A percentile compares a stretch with the other conserved stretches of the same genome.
Conservation (phyloP, 1,140 invertebrate genomes). For the Trichonephila inaurata region DNA sequence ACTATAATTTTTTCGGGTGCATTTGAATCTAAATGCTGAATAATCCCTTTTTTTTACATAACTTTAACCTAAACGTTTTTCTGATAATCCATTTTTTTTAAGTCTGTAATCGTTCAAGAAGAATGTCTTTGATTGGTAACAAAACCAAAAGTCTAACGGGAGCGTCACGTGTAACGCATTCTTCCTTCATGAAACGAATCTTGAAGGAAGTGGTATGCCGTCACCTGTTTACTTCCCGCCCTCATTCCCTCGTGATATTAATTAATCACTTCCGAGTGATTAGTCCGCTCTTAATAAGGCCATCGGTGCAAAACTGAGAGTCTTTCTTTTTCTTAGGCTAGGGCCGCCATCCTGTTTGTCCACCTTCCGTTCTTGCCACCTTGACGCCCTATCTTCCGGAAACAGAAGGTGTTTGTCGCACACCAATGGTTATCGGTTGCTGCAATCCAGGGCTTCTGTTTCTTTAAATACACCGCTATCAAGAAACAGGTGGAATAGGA, state of each 20-base stretch:
- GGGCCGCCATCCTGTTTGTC: constrained; percentile 36
- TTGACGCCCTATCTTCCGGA: constrained; percentile 54
- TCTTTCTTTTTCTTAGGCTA: constrained; percentile 21
- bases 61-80: no score
- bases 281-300: constrained; percentile 57
- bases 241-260: constrained; percentile 35
- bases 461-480: constrained; percentile 51
- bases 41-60: no score
- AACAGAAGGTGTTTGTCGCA: constrained; percentile 59
- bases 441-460: not conserved
- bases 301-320: constrained; percentile 17
- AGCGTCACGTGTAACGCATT: no score
- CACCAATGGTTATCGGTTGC: constrained; percentile 21
- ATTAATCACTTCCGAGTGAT: constrained; percentile 70
- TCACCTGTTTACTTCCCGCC: constrained; percentile 66
- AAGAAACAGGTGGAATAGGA: constrained; percentile 22
- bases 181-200: not conserved
- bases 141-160: no score
- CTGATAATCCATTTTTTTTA: no score
- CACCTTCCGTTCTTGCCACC: constrained; percentile 62
- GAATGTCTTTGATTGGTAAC: no score
- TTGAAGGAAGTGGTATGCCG: constrained; percentile 25
- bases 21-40: no score
- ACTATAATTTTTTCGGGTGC: no score
- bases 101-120: no score